Conservation (phyloP, 2,797 vertebrate genomes). For the Eospalax fontanierii region DNA sequence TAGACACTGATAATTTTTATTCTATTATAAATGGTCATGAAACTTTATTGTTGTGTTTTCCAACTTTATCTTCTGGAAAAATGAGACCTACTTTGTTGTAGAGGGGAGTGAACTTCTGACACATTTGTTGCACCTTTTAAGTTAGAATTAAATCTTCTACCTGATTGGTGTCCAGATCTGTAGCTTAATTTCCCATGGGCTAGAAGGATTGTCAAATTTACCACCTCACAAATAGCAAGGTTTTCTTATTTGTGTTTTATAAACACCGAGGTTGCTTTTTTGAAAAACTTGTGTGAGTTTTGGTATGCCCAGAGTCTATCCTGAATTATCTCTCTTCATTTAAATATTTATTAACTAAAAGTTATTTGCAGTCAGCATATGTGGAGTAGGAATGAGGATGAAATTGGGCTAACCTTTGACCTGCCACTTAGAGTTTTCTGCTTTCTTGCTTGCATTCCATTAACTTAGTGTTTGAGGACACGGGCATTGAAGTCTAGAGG, state of each 20-base stretch:
- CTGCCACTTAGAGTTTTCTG: conserved; percentile 24
- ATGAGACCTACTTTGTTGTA: conserved; percentile 44
- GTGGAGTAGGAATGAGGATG: conserved; percentile 36
- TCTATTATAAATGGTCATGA: conserved; percentile 30
- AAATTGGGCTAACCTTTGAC: conserved; percentile 37
- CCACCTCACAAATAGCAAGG: neutral
- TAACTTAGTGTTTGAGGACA: conserved; percentile 59
- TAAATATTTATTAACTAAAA: conserved; percentile 57
- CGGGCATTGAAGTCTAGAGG: conserved; percentile 46
- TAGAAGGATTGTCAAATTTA: conserved; percentile 1
- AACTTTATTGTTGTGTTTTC: conserved; percentile 35
- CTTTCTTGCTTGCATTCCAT: conserved; percentile 57
- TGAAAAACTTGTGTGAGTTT: neutral
- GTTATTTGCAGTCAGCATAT: conserved; percentile 50
- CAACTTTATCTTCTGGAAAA: conserved; percentile 54
- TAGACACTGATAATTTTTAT: conserved; percentile 25
- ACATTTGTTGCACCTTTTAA: conserved; percentile 43
- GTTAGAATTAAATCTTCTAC: conserved; percentile 44
- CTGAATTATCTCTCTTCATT: conserved; percentile 51
- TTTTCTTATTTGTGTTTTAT: conserved; percentile 26
- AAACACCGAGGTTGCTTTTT: conserved; percentile 48
- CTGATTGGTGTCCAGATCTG: conserved; percentile 21
- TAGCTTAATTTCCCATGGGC: neutral
- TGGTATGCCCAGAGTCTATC: conserved; percentile 36
- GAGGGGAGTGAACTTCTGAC: neutral